Evolutionary conservation across 2,113 vertebrate genomes (phyloP).

Genomic region (Amphilophus citrinellus): DNA sequence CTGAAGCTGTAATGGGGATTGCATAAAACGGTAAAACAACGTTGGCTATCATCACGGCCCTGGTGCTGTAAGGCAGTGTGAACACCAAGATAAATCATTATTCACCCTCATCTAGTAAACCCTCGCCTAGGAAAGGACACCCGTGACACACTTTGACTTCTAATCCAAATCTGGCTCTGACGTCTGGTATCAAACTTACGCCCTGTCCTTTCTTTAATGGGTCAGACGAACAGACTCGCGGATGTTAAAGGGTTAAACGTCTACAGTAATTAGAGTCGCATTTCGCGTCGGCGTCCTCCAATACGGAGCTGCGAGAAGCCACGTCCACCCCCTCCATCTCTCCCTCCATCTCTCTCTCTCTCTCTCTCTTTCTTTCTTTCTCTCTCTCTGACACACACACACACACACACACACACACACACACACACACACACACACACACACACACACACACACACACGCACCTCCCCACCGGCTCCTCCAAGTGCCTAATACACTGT

Average conservation of each 20-base stretch:
- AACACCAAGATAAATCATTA: slow-evolving; percentile 49
- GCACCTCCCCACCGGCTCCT: slow-evolving; percentile 67
- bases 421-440: no score
- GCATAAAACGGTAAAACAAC: slow-evolving; percentile 20
- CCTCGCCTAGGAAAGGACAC: slow-evolving; percentile 57
- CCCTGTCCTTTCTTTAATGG: slow-evolving; percentile 65
- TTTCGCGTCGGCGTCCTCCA: slow-evolving; percentile 78
- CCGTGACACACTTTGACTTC: slow-evolving; percentile 58
- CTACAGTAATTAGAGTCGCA: slow-evolving; percentile 78
- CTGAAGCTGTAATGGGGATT: not conserved
- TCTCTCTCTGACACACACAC: slow-evolving; percentile 2
- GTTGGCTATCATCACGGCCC: not conserved
- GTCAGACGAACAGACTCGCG: slow-evolving; percentile 56
- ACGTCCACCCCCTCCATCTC: slow-evolving; percentile 52
- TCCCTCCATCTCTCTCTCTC: slow-evolving; percentile 36
- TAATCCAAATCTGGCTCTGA: slow-evolving; percentile 72
- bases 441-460: slow-evolving; percentile 23
- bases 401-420: slow-evolving; percentile 21
- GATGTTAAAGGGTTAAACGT: slow-evolving; percentile 84
- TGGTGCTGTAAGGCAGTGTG: slow-evolving; percentile 12
- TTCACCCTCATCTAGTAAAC: slow-evolving; percentile 44
- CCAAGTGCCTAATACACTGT: slow-evolving; percentile 81
- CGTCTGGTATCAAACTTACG: slow-evolving; percentile 66
- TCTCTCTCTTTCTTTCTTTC: slow-evolving; percentile 12
- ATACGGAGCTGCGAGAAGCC: slow-evolving; percentile 77